Base-by-base conservation (phyloP, 2,888 invertebrate species). In the Rambutsinella grinnellia region DNA sequence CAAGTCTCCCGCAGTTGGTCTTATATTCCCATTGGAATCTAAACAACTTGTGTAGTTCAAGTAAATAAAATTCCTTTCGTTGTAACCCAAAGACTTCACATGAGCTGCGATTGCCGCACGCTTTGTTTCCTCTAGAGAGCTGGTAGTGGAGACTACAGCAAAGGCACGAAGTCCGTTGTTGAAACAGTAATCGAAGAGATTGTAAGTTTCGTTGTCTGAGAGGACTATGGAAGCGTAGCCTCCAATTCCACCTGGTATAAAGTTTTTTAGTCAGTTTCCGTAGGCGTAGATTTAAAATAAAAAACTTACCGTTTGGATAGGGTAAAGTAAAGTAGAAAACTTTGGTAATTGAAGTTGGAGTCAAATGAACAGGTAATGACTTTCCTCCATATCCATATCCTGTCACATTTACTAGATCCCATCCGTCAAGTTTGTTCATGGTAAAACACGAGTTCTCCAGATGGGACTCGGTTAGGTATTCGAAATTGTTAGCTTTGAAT, bases 171-270 rank as follows among this genome's bases (percentile, higher is more conserved):
- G 60, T 1, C 60, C 53, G n/a, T 68, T 68, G 60, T 61, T 61
- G 21, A 69, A 69, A 21, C 69, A 69, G 26, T 53, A 69, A 47
- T 69, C 69, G n/a, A 61, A 61, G 15, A 69, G 13, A 53, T 49
- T 68, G 68, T 54, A 61, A 46, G 61, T 69, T n/a, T 54, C 26
- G 24, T 69, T 69, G 54, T 69, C 69, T 44, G 69, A 46, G 2
- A 61, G 54, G 13, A 46, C 61, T 28, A 69, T 54, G 17, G 60
- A 69, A 46, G 61, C 60, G 27, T 54, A 69, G 49, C 68, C 68
- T 3, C 24, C 49, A 36, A 46, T 21, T 46, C 53, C 54, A 27
- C 58, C 61, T 69, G 68, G 2, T 21, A 21, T n/a, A n/a, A n/a
- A n/a, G n/a, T n/a, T n/a, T n/a, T n/a, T n/a, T n/a, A n/a, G n/a